Base-by-base conservation (phyloP, 2,888 invertebrate genomes). In the Apodemia duryi region DNA sequence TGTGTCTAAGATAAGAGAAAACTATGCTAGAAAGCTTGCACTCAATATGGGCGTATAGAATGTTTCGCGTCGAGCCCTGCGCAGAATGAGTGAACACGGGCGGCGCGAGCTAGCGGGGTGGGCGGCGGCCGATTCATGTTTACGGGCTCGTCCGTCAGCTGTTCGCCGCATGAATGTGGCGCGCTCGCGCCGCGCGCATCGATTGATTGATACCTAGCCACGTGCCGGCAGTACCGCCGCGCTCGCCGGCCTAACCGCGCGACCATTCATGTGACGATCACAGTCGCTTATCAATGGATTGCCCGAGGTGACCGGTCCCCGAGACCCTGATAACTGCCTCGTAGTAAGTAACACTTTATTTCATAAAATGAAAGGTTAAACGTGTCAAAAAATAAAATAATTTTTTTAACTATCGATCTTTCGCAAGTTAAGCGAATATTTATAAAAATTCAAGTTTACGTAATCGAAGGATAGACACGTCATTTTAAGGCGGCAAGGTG, bases 131-230 rank as follows among this genome's bases (percentile, higher is more conserved):
- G 84, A 91, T 91, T 91, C 91, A 91, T 91, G 91, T 86, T 90
- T 89, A 89, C 88, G 83, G 83, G 81, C 82, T 81, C 81, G 83
- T 81, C 82, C 86, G 91, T 90, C 91, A 91, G 91, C 91, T 91
- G 91, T 90, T 91, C 83, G 77, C 79, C 81, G 78, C 83, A 85
- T 89, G 89, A 90, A 89, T 89, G 90, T 84, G 84, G 79, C 85
- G 86, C 86, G 86, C 86, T 79, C 83, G 86, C 87, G 85, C 84
- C 75, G 74, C 76, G 75, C 76, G 77, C 88, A 88, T 88, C 88
- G 88, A 90, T 91, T 89, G 89, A 88, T 84, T 86, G 87, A 86
- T 86, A 88, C 86, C 85, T 46, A 60, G 72, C 70, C 76, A 76
- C 76, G 76, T 76, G 76, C 76, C 73, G 29, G 10, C 57, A 85